Percentiles rank a stretch among this genome's conserved stretches.
These are phyloP conservation scores for Hydriomena furcata DNA, from an alignment of 2,888 invertebrate species.

Conservation along the genomic window DNA sequence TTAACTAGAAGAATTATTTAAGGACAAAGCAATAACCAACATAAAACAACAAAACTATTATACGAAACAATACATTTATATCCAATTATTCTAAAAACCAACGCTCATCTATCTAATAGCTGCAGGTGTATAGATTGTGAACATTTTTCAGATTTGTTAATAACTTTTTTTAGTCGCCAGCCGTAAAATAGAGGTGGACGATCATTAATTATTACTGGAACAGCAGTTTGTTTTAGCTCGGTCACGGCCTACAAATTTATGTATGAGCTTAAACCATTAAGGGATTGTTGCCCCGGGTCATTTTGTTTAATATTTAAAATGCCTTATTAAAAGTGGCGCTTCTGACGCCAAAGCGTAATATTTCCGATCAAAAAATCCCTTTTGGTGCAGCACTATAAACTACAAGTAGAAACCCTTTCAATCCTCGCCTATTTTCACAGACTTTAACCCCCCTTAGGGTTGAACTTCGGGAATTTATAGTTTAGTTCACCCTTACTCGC, in stretches of 20 bases:
- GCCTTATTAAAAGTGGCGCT: slow-evolving; percentile 24
- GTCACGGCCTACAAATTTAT: slow-evolving; percentile 76
- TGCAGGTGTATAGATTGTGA: slow-evolving; percentile 63
- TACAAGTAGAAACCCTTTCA: too few species aligned
- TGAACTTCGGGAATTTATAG: too few species aligned
- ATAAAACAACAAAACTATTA: slow-evolving; percentile 21
- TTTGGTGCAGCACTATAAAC: too few species aligned
- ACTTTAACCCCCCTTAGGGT: too few species aligned
- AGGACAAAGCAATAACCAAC: slow-evolving; percentile 6
- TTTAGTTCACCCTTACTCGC: too few species aligned
- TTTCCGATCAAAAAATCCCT: neutral
- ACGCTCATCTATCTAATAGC: slow-evolving; percentile 27
- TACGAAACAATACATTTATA: slow-evolving; percentile 24
- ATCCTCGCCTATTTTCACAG: too few species aligned
- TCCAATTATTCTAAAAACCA: slow-evolving; percentile 13
- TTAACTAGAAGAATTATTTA: slow-evolving; percentile 3
- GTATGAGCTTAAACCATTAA: slow-evolving; percentile 75
- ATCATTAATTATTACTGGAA: slow-evolving; percentile 74
- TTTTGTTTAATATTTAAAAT: slow-evolving; percentile 41
- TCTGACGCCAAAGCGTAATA: slow-evolving; percentile 34
- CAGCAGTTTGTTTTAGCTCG: slow-evolving; percentile 77
- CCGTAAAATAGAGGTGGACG: slow-evolving; percentile 77
- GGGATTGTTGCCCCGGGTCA: slow-evolving; percentile 71
- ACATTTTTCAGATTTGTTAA: slow-evolving; percentile 65
- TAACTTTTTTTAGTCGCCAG: slow-evolving; percentile 64